These are phyloP conservation scores for Yponomeuta malinellus DNA, from an alignment of 2,888 invertebrate genomes.

Conservation along the genomic window DNA sequence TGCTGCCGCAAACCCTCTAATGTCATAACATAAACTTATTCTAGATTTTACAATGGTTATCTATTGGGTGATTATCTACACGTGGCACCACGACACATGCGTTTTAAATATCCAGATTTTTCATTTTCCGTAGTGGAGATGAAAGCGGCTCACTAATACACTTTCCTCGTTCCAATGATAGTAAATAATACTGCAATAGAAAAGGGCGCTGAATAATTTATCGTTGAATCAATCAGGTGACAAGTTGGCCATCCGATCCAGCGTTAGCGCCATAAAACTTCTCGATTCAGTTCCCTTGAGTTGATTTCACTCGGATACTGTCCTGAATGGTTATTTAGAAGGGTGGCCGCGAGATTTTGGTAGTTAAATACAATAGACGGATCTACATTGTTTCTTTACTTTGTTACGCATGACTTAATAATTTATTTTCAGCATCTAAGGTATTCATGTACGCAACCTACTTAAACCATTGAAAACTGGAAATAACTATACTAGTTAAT, in stretches of 20 bases:
- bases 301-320: background rate
- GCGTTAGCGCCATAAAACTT: constrained; percentile 2
- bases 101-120: background rate
- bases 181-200: background rate
- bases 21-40: background rate
- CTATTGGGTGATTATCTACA: background rate
- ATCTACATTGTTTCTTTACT: too few species aligned
- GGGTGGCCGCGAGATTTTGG: too few species aligned
- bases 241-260: constrained; percentile 6
- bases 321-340: background rate
- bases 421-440: too few species aligned
- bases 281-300: background rate
- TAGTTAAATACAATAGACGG: too few species aligned
- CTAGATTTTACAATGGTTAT: background rate
- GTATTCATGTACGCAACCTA: too few species aligned
- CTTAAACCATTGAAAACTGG: too few species aligned
- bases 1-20: background rate
- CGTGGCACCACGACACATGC: background rate
- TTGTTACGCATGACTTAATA: too few species aligned
- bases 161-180: background rate
- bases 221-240: constrained; percentile 8
- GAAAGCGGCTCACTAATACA: background rate
- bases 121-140: background rate
- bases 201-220: constrained; percentile 3
- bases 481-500: too few species aligned